Evolutionary conservation across 2,797 vertebrate genomes (phyloP).

Genomic region (Hyperoplus lanceolatus): DNA sequence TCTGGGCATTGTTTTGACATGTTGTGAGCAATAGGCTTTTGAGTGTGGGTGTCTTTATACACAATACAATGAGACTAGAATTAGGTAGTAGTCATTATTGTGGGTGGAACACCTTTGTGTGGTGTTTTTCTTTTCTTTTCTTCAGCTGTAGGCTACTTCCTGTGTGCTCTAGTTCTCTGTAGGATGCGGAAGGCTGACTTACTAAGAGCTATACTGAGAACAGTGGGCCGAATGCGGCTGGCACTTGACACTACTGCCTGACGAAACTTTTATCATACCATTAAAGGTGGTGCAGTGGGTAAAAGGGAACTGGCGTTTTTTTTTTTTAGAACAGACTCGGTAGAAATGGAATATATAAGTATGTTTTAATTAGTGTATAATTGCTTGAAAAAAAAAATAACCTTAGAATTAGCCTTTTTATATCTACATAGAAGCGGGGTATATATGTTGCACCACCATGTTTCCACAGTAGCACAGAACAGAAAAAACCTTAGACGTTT

Average conservation of each 20-base stretch:
- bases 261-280: not conserved
- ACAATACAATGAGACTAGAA: not conserved
- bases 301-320: no score
- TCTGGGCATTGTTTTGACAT: not conserved
- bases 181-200: slow-evolving; percentile 36
- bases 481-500: no score
- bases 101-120: slow-evolving; percentile 7
- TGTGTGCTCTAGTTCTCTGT: slow-evolving; percentile 50
- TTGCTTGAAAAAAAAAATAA: no score
- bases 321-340: no score
- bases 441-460: no score
- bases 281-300: not conserved
- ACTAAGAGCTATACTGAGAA: slow-evolving; percentile 10
- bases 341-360: no score
- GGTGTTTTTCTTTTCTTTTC: slow-evolving; percentile 11
- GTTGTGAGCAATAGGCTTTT: not conserved
- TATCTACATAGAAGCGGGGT: no score
- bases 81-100: slow-evolving; percentile 10
- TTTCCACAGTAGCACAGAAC: no score
- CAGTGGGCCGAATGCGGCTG: slow-evolving; percentile 2
- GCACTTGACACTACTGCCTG: not conserved
- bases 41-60: slow-evolving; percentile 1
- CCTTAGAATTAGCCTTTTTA: no score
- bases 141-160: slow-evolving; percentile 58
- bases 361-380: no score